phyloP scores from a whole-genome alignment of 1,140 invertebrate species.

The Sarcophaga bullata region DNA sequence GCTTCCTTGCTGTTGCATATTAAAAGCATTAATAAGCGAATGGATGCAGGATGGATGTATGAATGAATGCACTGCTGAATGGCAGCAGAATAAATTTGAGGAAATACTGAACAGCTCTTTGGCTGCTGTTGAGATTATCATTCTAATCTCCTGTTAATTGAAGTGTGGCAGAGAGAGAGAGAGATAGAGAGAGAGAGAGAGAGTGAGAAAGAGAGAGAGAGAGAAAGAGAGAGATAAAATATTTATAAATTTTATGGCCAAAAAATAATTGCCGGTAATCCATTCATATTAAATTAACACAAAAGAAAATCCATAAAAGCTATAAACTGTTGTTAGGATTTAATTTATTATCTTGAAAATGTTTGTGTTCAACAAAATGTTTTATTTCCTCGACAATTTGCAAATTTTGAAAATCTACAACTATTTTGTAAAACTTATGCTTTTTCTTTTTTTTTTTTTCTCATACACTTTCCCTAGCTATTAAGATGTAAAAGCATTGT shows the following conservation, averaged over 20 bases:
- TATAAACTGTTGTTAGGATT: not conserved
- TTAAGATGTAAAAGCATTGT: not conserved
- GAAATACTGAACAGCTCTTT: not conserved
- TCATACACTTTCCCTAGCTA: not conserved
- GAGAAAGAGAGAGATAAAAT: not conserved
- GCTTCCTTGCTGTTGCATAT: not conserved
- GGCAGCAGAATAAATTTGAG: not conserved
- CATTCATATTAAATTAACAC: not conserved
- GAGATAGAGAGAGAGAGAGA: no score
- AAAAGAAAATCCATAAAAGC: not conserved
- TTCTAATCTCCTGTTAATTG: no score
- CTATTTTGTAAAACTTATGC: not conserved
- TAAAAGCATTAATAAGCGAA: not conserved
- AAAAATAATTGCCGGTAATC: not conserved
- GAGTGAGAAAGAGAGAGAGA: no score
- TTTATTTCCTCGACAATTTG: constrained; percentile 12
- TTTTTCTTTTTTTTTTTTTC: no score
- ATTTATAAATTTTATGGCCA: constrained; percentile 11
- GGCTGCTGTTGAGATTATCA: not conserved
- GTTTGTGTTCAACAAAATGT: not conserved
- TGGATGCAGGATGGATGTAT: not conserved
- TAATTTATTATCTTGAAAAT: not conserved
- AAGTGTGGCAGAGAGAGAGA: no score
- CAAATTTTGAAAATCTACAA: not conserved
- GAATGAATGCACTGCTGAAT: not conserved